These are phyloP conservation scores for Apotomis turbidana DNA, from an alignment of 2,888 invertebrate species.

Conservation along the genomic window DNA sequence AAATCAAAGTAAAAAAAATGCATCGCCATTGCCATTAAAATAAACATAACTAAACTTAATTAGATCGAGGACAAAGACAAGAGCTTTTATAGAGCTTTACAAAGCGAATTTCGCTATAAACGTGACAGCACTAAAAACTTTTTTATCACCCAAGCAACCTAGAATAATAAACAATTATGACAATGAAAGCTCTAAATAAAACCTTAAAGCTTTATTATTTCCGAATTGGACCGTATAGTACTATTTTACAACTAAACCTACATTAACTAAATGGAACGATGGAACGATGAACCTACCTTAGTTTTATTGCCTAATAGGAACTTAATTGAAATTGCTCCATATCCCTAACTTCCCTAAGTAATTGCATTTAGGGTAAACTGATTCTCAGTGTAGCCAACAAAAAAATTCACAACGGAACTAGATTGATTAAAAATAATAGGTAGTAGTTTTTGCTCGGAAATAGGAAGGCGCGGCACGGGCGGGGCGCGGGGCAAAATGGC, in stretches of 20 bases:
- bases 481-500: constrained; percentile 73
- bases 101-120: constrained; percentile 8
- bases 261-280: constrained; percentile 37
- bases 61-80: neutral
- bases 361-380: constrained; percentile 12
- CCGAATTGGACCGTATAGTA: neutral
- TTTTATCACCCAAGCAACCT: neutral
- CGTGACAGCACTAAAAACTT: neutral
- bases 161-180: neutral
- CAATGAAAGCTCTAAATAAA: neutral
- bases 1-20: too few species aligned
- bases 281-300: constrained; percentile 13
- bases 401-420: constrained; percentile 22
- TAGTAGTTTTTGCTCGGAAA: constrained; percentile 66
- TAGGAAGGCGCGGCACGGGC: constrained; percentile 64
- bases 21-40: neutral
- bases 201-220: neutral
- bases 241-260: constrained; percentile 16
- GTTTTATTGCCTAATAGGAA: constrained; percentile 34
- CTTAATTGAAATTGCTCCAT: constrained; percentile 34
- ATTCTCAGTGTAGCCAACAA: neutral
- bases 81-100: neutral
- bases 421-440: constrained; percentile 72
- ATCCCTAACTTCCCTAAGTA: constrained; percentile 24
- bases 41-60: neutral